These are phyloP conservation scores for Scolopax mira DNA, from an alignment of 2,113 vertebrate genomes.

Conservation along the genomic window DNA sequence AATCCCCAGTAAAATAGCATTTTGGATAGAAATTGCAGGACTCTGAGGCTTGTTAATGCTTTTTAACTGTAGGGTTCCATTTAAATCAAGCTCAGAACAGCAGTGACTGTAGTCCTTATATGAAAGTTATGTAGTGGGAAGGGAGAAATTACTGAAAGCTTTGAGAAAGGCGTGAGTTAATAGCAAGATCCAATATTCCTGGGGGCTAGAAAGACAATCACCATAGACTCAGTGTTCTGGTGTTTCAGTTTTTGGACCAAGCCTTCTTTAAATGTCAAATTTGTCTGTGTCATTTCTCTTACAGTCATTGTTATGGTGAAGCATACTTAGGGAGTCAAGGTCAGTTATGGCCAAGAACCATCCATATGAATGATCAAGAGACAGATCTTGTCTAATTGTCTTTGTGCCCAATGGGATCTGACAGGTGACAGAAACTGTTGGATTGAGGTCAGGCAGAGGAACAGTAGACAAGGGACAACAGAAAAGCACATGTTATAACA, in stretches of 20 bases:
- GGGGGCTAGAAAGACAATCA: neutral
- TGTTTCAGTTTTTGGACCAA: neutral
- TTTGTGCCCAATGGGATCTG: conserved; percentile 9
- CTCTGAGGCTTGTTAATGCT: neutral
- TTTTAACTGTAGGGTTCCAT: neutral
- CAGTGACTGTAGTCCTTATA: neutral
- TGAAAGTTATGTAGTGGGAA: neutral
- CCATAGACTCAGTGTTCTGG: neutral
- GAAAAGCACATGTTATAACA: neutral
- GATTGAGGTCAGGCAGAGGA: conserved; percentile 15
- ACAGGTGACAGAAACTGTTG: conserved; percentile 6
- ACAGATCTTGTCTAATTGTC: neutral
- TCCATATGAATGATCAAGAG: neutral
- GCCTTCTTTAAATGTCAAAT: neutral
- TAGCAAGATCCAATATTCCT: neutral
- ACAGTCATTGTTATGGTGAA: neutral
- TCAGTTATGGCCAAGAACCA: neutral
- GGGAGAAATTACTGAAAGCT: neutral
- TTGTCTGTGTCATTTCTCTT: neutral
- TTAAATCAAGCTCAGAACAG: neutral
- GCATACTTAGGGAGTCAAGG: neutral
- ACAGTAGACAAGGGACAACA: neutral
- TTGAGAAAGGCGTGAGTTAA: neutral
- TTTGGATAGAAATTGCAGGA: neutral
- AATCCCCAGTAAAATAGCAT: neutral